Conservation (phyloP, 2,113 vertebrate genomes). For the Dasyprocta punctata region DNA sequence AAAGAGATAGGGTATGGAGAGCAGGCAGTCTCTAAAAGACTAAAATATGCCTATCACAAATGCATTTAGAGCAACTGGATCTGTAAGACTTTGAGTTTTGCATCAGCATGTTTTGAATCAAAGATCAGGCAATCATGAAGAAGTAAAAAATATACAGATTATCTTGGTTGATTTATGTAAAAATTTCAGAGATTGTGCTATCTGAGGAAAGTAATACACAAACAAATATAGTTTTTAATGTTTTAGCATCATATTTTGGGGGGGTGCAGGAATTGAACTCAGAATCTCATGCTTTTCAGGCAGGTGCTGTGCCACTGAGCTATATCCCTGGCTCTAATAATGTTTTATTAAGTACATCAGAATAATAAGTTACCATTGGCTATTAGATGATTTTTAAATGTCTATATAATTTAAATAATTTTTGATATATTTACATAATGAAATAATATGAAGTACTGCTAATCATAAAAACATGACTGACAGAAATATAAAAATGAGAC, state of each 20-base stretch:
- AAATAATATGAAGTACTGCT: neutral
- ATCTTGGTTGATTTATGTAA: neutral
- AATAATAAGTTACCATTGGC: neutral
- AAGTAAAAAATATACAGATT: neutral
- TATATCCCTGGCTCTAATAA: neutral
- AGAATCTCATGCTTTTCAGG: too few relatives aligned
- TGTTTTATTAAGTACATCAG: neutral
- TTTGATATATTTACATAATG: neutral
- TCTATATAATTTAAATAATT: neutral
- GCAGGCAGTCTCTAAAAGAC: neutral
- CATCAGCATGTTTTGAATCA: neutral
- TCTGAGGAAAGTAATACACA: neutral
- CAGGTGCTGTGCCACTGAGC: too few relatives aligned
- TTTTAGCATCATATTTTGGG: neutral
- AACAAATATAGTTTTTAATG: neutral
- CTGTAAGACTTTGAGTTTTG: neutral
- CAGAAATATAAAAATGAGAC: neutral
- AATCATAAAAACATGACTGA: neutral
- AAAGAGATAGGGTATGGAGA: neutral
- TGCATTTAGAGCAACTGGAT: neutral
- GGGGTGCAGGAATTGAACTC: too few relatives aligned
- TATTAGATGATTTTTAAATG: neutral
- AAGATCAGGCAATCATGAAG: neutral
- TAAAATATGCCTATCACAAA: neutral
- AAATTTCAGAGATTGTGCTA: neutral